Evolutionary conservation across 2,113 vertebrate species (phyloP), one percentile per base, ranked within the genome.

Genomic region (Silurus glanis): DNA sequence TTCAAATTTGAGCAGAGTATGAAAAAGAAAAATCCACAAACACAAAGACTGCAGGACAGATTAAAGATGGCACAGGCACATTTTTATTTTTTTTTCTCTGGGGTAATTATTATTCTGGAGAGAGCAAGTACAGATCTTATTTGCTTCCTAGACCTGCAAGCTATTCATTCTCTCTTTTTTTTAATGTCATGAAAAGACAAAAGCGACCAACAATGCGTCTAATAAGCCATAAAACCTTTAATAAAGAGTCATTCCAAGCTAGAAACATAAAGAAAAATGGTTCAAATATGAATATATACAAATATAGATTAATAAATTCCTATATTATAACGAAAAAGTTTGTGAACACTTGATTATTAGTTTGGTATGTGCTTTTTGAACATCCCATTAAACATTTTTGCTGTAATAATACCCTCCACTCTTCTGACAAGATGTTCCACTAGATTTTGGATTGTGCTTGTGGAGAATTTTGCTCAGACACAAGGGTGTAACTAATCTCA

Each of bases 21-120:
- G 25, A 47, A 37, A 72, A 85, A 84, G 75, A 9, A 84, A 53
- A 78, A 28, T 62, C 72, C 25, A 55, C 51, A 69, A 61, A 37
- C 62, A 85, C 82, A 55, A 67, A 78, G 71, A 88, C 69, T 69
- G 56, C 62, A 85, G 28, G 45, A 59, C 74, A 67, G 71, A 87
- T 81, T 76, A 80, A 80, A 86, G 84, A 76, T 85, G 58, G 82
- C 71, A 69, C 55, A 61, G 37, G 53, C 59, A 67, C 86, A 69
- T 86, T 58, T 47, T 78, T 82, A 17, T 74, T 51, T 71, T 80
- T 72, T 83, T 53, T 67, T 9, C 23, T 8, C 76, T 71, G 19
- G 12, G 14, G 23, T 59, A 28, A 86, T 89, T 87, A 83, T 79
- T 85, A 87, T 89, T 87, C 85, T 72, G 69, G 25, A 47, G 76